Evolutionary conservation across 2,113 vertebrate species (phyloP).

Genomic region (Calcarius ornatus): DNA sequence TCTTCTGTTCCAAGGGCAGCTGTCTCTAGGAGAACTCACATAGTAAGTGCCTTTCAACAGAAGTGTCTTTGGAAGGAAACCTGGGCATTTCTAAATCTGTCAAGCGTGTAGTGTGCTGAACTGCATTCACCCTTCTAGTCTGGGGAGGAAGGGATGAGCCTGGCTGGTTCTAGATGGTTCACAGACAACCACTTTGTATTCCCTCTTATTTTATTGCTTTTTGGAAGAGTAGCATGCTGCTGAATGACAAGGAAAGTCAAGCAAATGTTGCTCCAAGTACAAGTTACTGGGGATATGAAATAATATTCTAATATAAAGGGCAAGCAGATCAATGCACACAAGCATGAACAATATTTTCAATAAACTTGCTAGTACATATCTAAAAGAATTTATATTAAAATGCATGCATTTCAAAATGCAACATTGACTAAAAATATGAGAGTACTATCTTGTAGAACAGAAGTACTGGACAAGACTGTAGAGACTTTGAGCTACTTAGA

Average conservation of each 20-base stretch:
- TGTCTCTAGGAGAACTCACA: background rate
- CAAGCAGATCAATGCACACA: background rate
- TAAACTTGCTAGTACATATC: background rate
- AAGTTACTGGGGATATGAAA: background rate
- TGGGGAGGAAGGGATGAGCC: background rate
- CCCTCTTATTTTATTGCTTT: background rate
- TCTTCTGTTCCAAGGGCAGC: background rate
- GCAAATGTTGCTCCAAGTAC: background rate
- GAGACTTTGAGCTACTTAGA: background rate
- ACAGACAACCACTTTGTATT: background rate
- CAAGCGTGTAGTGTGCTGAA: background rate
- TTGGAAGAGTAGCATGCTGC: background rate
- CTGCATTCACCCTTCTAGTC: background rate
- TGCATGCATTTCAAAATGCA: background rate
- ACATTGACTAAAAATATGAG: background rate
- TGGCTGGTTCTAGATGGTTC: background rate
- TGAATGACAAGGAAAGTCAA: background rate
- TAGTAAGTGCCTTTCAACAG: background rate
- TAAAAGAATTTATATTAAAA: background rate
- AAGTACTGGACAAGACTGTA: background rate
- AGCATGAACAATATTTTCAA: background rate
- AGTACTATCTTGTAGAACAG: background rate
- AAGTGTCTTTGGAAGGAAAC: background rate
- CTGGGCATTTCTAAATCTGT: background rate
- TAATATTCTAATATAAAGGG: background rate